A percentile compares a stretch with the other conserved stretches of the same genome.
Evolutionary conservation across 2,888 invertebrate genomes (phyloP).

Genomic region (Lepidonotus clava): DNA sequence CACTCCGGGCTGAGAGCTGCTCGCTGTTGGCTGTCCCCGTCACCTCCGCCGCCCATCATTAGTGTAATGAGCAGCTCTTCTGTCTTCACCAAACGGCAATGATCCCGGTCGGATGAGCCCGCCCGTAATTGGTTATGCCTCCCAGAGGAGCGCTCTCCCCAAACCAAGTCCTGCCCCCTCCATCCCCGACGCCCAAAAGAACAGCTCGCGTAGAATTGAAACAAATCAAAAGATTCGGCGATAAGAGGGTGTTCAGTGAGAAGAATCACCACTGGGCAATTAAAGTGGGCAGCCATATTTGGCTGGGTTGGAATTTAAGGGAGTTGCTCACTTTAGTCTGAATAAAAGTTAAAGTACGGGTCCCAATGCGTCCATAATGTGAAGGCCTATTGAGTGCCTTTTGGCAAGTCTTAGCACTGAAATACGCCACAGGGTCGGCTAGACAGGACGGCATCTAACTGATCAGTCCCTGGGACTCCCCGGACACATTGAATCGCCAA

Average conservation of each 20-base stretch:
- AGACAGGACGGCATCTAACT: neutral
- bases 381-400: neutral
- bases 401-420: neutral
- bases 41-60: neutral
- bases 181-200: neutral
- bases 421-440: neutral
- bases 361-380: neutral
- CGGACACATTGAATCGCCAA: neutral
- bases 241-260: neutral
- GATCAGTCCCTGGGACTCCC: neutral
- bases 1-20: too few species aligned
- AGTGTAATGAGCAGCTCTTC: constrained; percentile 24
- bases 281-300: neutral
- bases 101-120: neutral
- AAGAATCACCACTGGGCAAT: neutral
- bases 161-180: neutral
- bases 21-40: too few species aligned
- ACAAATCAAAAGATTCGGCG: constrained; percentile 1
- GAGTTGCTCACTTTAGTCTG: neutral
- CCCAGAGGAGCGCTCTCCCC: neutral
- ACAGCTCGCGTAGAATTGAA: neutral
- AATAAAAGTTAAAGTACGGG: neutral
- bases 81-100: constrained; percentile 1
- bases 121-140: neutral
- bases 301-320: neutral